phyloP scores from a whole-genome alignment of 2,113 vertebrate genomes.

The Grammomys dolichurus region DNA sequence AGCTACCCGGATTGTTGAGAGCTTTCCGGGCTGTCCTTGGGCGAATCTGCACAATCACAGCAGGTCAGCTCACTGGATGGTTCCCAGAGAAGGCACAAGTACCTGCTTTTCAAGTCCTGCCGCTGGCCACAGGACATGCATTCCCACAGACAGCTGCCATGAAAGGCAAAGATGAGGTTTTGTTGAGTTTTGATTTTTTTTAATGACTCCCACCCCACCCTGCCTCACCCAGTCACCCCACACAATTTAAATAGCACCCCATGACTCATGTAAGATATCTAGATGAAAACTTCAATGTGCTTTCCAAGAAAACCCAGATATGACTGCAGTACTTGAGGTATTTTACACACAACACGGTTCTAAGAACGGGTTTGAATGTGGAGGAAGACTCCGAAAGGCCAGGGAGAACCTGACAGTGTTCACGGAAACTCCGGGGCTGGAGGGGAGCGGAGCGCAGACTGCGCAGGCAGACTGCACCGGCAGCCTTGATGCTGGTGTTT shows the following conservation, averaged over 20 bases:
- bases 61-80: not conserved
- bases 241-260: constrained; percentile 23
- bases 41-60: constrained; percentile 40
- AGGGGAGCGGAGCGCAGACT: not conserved
- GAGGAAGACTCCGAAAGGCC: not conserved
- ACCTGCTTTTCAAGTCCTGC: not conserved
- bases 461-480: too few relatives aligned
- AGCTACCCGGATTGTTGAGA: not conserved
- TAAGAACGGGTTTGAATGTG: not conserved
- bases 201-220: not conserved
- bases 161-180: constrained; percentile 5
- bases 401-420: not conserved
- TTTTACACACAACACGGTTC: not conserved
- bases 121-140: not conserved
- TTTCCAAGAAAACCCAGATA: constrained; percentile 38
- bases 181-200: not conserved
- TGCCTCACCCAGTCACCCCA: not conserved
- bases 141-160: not conserved
- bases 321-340: not conserved
- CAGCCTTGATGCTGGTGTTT: not conserved
- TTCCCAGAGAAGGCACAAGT: not conserved
- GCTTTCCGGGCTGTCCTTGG: not conserved
- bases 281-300: not conserved
- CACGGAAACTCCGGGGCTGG: not conserved
- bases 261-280: not conserved